Evolutionary conservation across 2,113 vertebrate genomes (phyloP).

Genomic region (Alaudala cheleensis): DNA sequence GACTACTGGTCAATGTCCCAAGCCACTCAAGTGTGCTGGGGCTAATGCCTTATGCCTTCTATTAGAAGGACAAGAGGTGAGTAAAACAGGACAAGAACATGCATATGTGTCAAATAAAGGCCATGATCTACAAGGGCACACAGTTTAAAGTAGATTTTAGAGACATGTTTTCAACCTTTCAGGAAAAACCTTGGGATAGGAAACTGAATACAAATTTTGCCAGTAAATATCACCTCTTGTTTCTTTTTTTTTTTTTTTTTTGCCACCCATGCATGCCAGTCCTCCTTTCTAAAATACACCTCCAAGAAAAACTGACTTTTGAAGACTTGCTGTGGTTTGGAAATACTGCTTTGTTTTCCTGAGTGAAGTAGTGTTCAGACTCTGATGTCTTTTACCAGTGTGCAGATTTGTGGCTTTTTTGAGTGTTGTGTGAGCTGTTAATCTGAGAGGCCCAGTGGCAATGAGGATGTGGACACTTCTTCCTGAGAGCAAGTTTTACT

Average conservation of each 20-base stretch:
- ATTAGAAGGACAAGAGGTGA: not conserved
- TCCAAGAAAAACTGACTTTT: constrained; percentile 30
- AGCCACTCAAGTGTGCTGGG: not conserved
- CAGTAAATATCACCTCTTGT: not conserved
- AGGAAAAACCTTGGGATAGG: not conserved
- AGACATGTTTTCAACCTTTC: not conserved
- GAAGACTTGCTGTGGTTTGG: constrained; percentile 16
- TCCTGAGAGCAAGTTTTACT: not conserved
- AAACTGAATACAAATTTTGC: not conserved
- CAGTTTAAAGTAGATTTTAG: not conserved
- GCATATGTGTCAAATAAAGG: not conserved
- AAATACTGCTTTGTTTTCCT: not conserved
- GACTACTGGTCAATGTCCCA: not conserved
- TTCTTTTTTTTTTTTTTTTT: constrained; percentile 13
- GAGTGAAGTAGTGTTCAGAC: not conserved
- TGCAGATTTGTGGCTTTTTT: not conserved
- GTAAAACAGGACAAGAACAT: not conserved
- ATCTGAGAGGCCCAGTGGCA: not conserved
- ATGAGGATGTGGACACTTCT: not conserved
- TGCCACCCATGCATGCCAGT: not conserved
- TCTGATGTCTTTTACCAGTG: not conserved
- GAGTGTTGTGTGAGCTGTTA: not conserved
- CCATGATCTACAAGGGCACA: not conserved
- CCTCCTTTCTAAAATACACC: not conserved
- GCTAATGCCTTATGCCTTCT: not conserved